Percentiles rank a stretch among this genome's conserved stretches.
Evolutionary conservation across 1,140 invertebrate genomes (phyloP).

Genomic region (Macrocentrus cingulum): DNA sequence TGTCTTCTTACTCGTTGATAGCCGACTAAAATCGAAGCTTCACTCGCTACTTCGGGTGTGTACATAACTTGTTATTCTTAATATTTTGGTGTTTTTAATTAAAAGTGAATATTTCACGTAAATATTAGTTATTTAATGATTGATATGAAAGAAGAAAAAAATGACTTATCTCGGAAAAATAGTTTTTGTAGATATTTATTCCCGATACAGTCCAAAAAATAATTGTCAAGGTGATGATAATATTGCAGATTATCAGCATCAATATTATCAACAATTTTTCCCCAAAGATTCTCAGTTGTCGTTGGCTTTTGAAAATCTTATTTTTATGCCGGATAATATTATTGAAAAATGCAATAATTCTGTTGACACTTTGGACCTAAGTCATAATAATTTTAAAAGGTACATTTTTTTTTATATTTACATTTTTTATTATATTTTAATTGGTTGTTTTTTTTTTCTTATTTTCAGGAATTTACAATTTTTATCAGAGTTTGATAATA

Average conservation of each 20-base stretch:
- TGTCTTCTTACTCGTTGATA: no score
- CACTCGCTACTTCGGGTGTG: no score
- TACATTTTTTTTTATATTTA: slow-evolving; percentile 54
- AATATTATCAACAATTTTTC: slow-evolving; percentile 20
- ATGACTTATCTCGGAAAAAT: slow-evolving; percentile 57
- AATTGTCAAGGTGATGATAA: slow-evolving; percentile 7
- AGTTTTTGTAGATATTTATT: slow-evolving; percentile 52
- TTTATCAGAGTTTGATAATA: slow-evolving; percentile 66
- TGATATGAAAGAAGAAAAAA: no score
- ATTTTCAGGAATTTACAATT: slow-evolving; percentile 69
- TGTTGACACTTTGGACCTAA: slow-evolving; percentile 67
- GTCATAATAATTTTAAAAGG: slow-evolving; percentile 70
- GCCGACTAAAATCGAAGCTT: no score
- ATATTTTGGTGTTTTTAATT: no score
- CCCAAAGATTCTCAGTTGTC: slow-evolving; percentile 40
- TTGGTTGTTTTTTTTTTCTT: slow-evolving; percentile 26
- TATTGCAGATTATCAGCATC: slow-evolving; percentile 30
- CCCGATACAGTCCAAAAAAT: slow-evolving; percentile 26
- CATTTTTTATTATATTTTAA: slow-evolving; percentile 20
- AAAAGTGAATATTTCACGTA: no score
- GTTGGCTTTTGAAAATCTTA: slow-evolving; percentile 49
- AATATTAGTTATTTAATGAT: no score
- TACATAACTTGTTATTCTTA: no score
- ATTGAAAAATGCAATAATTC: slow-evolving; percentile 45
- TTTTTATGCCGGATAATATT: slow-evolving; percentile 50